A percentile compares a stretch with the other conserved stretches of the same genome.
Evolutionary conservation across 2,113 vertebrate species (phyloP).

Genomic region (Diadophis punctatus): DNA sequence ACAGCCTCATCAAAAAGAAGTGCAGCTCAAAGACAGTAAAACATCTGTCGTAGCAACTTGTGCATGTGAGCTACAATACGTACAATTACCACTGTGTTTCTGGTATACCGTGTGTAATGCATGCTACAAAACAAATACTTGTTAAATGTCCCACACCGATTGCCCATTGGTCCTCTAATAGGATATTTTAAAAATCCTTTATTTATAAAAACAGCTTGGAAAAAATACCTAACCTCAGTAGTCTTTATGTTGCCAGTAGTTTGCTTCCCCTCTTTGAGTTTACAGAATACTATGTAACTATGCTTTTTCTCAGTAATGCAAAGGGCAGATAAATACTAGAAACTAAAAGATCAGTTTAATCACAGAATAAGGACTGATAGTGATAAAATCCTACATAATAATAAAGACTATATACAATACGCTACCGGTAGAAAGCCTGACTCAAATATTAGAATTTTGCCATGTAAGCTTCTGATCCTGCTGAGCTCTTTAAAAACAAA

Average conservation of each 20-base stretch:
- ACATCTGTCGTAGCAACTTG: background rate
- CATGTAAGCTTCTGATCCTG: background rate
- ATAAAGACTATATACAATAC: background rate
- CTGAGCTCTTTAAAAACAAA: background rate
- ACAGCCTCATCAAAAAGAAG: background rate
- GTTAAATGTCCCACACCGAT: background rate
- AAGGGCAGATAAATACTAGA: background rate
- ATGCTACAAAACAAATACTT: background rate
- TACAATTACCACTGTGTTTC: constrained; percentile 39
- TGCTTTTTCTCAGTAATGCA: background rate
- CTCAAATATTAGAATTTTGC: background rate
- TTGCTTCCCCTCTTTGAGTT: background rate
- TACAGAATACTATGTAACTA: background rate
- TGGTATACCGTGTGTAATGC: background rate
- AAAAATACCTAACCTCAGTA: background rate
- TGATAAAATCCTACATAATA: background rate
- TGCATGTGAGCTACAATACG: constrained; percentile 23
- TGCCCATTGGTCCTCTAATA: background rate
- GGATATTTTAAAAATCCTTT: background rate
- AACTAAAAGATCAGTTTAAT: background rate
- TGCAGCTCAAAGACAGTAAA: constrained; percentile 30
- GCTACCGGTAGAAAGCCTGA: background rate
- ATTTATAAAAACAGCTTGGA: background rate
- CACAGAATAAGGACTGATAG: background rate
- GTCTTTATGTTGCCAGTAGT: background rate